Conservation (phyloP, 2,113 vertebrate species). For the Blennius ocellaris region DNA sequence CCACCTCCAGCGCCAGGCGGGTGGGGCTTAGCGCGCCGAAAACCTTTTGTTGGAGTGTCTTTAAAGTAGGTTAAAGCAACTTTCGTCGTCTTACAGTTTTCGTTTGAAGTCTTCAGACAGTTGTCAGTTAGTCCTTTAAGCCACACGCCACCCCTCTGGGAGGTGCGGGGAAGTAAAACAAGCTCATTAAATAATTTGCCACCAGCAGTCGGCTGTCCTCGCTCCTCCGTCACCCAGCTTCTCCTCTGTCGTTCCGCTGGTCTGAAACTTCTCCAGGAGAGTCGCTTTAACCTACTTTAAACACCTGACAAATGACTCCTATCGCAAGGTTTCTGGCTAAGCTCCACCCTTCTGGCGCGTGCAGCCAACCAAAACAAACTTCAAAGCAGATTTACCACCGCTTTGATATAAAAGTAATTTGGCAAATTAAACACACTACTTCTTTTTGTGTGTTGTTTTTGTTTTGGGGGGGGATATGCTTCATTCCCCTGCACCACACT, state of each 20-base stretch:
- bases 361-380: conserved; percentile 11
- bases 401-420: not conserved
- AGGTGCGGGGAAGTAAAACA: not conserved
- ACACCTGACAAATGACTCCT: not conserved
- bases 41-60: too few species aligned
- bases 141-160: conserved; percentile 24
- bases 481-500: too few species aligned
- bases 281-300: not conserved
- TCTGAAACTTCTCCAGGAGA: too few species aligned
- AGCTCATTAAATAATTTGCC: not conserved
- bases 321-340: not conserved
- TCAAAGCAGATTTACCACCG: not conserved
- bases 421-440: too few species aligned
- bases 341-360: conserved; percentile 21
- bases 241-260: too few species aligned
- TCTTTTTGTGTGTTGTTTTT: too few species aligned
- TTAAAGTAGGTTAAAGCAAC: too few species aligned
- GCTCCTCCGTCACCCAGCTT: too few species aligned
- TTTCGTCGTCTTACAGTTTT: too few species aligned
- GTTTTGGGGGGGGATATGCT: too few species aligned
- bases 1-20: not conserved
- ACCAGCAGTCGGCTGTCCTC: too few species aligned
- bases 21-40: too few species aligned
- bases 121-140: not conserved
- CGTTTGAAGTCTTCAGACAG: not conserved